Conservation (phyloP, 1,140 invertebrate genomes). For the Idris sp. region DNA sequence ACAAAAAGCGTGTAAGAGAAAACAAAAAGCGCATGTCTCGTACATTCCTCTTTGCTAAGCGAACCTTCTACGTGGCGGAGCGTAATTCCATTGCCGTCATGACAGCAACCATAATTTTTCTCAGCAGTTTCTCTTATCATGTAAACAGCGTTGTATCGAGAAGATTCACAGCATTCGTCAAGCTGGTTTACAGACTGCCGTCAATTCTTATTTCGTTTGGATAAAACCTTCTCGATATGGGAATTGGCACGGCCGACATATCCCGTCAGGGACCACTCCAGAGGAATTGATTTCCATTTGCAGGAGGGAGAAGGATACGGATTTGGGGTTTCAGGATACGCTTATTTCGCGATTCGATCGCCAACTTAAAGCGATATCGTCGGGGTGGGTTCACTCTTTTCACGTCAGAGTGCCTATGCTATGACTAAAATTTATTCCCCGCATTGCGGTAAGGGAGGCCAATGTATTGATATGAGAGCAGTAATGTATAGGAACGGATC, state of each 20-base stretch:
- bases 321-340: slow-evolving; percentile 51
- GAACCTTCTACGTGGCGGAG: slow-evolving; percentile 28
- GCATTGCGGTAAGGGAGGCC: slow-evolving; percentile 41
- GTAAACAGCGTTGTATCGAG: slow-evolving; percentile 58
- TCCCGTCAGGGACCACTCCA: slow-evolving; percentile 60
- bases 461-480: slow-evolving; percentile 32
- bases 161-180: slow-evolving; percentile 53
- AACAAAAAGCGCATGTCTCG: slow-evolving; percentile 32
- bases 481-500: slow-evolving; percentile 37
- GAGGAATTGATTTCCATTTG: slow-evolving; percentile 59
- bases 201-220: slow-evolving; percentile 49
- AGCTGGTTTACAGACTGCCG: slow-evolving; percentile 48
- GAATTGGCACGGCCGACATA: slow-evolving; percentile 53
- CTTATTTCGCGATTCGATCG: slow-evolving; percentile 54
- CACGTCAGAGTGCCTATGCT: slow-evolving; percentile 17
- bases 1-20: slow-evolving; percentile 9
- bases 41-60: slow-evolving; percentile 44
- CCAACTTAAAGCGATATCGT: slow-evolving; percentile 53
- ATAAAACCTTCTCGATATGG: slow-evolving; percentile 34
- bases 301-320: slow-evolving; percentile 12
- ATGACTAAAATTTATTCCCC: slow-evolving; percentile 65
- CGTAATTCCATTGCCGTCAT: slow-evolving; percentile 48
- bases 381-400: slow-evolving; percentile 22
- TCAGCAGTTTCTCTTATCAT: slow-evolving; percentile 48
- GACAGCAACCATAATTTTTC: slow-evolving; percentile 50